phyloP scores from a whole-genome alignment of 2,113 vertebrate genomes.

The Coptodon rendalli region DNA sequence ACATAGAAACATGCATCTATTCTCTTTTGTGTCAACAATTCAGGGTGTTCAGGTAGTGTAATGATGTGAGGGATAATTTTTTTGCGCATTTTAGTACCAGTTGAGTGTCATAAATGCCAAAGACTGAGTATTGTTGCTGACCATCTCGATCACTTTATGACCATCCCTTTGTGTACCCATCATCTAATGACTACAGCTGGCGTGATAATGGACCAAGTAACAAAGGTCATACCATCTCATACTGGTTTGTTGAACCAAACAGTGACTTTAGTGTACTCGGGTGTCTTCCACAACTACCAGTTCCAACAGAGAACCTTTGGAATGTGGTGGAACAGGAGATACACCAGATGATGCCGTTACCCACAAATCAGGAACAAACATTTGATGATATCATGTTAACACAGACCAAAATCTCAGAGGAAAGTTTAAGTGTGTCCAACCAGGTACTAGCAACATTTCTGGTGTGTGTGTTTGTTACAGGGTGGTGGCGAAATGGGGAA shows the following conservation, averaged over 20 bases:
- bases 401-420: background rate
- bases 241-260: background rate
- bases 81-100: background rate
- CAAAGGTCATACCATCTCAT: background rate
- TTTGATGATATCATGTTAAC: background rate
- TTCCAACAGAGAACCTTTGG: background rate
- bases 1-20: background rate
- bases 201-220: background rate
- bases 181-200: background rate
- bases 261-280: background rate
- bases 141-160: background rate
- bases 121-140: background rate
- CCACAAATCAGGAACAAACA: background rate
- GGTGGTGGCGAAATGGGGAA: constrained; percentile 87
- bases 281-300: background rate
- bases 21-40: background rate
- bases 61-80: background rate
- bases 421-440: background rate
- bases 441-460: background rate
- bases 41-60: background rate
- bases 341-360: background rate
- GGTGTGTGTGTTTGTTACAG: constrained; percentile 66
- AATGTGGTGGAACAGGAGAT: background rate
- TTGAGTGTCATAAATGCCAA: background rate
- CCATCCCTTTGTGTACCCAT: background rate